Base-by-base conservation (phyloP, 2,888 invertebrate species). In the Nephrotoma flavescens region DNA sequence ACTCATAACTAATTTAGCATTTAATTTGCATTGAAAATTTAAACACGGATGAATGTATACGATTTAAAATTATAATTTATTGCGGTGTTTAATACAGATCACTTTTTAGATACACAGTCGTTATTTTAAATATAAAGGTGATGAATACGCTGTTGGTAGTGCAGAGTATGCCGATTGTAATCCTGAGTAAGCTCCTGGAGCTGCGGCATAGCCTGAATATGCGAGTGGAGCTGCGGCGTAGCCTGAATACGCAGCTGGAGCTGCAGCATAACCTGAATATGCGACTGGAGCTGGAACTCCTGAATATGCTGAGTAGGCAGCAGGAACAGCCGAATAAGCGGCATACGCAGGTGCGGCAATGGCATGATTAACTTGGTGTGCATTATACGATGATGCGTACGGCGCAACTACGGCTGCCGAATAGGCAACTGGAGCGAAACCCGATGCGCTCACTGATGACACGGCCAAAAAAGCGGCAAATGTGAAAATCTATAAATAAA, bases 351-450 rank as follows among this genome's bases (percentile, higher is more conserved):
- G 96, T 12, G 95, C 93, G 41, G 95, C 95, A 3, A 95, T 93
- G 0, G 96, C 96, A 89, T 96, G 96, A 91, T 96, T 95, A 87
- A 96, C 93, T 41, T 94, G 92, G 89, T 95, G 96, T 0, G 95
- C 95, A 87, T 95, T 95, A 91, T 95, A 96, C 12, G 95, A 95
- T 89, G 93, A 94, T 86, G 96, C 96, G 89, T 95, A 95, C 2
- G 96, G 95, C 0, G 95, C 94, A 6, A 95, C 92, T 87, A 93
- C 93, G 3, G 84, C 42, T 2, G 84, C 84, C 15, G 84, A 84
- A 71, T 71, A 71, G 12, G 84, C 84, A 4, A 94, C 94, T 12
- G 90, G 90, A 41, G 91, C 89, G 42, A 90, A 89, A 6, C 91
- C 89, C 42, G 91, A 91, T 89, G 91, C 89, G 86, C 90, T 89